Evolutionary conservation across 2,113 vertebrate genomes (phyloP).

Genomic region (Scophthalmus maximus): DNA sequence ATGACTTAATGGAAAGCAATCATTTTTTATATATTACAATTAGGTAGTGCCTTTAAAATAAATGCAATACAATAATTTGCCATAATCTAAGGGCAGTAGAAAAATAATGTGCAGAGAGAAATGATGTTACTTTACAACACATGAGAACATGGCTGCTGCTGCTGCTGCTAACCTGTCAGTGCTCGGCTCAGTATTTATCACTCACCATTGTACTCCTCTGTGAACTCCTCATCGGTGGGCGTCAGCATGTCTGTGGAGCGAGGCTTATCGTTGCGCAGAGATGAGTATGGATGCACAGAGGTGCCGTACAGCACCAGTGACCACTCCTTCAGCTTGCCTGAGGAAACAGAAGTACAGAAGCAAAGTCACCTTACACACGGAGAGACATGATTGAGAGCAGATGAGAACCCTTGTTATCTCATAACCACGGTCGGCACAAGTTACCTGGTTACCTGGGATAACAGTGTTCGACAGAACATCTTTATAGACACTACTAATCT

Average conservation of each 20-base stretch:
- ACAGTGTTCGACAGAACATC: too few relatives aligned
- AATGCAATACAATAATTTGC: neutral
- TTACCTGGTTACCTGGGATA: too few relatives aligned
- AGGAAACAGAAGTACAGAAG: conserved; percentile 10
- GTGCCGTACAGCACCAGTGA: conserved; percentile 97
- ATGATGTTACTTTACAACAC: neutral
- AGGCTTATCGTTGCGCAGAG: conserved; percentile 88
- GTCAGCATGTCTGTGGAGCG: conserved; percentile 81
- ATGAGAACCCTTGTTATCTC: too few relatives aligned
- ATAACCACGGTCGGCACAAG: too few relatives aligned
- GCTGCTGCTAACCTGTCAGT: neutral
- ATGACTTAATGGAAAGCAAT: neutral
- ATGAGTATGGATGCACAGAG: conserved; percentile 93
- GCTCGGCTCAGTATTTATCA: neutral
- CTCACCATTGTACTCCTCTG: conserved; percentile 93
- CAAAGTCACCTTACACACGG: neutral
- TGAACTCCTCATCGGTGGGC: conserved; percentile 89
- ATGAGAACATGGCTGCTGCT: neutral
- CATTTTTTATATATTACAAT: too few relatives aligned
- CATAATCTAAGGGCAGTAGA: neutral
- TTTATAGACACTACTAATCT: conserved; percentile 22
- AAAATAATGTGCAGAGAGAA: conserved; percentile 12
- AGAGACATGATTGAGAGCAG: neutral
- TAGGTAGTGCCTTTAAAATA: neutral
- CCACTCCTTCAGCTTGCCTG: conserved; percentile 99